These are phyloP conservation scores for Entomobrya proxima DNA, from an alignment of 2,888 invertebrate species.

Conservation along the genomic window DNA sequence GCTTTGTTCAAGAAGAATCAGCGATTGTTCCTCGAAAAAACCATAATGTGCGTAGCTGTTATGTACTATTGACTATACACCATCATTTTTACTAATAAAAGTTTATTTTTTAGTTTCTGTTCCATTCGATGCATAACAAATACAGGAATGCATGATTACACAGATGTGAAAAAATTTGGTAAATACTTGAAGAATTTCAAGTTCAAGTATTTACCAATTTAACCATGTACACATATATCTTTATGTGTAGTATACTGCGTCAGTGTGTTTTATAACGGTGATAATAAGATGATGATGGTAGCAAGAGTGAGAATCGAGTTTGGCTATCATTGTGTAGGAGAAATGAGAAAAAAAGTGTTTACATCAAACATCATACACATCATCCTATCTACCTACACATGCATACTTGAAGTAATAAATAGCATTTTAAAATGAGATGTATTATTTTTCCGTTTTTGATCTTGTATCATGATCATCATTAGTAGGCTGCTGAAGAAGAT, in stretches of 20 bases:
- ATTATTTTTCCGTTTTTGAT: constrained; percentile 5
- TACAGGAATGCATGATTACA: too few relatives aligned
- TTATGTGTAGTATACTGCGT: background rate
- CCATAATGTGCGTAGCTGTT: too few relatives aligned
- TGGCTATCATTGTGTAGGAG: background rate
- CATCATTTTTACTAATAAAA: too few relatives aligned
- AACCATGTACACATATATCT: background rate
- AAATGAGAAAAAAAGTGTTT: background rate
- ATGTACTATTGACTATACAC: too few relatives aligned
- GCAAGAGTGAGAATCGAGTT: too few relatives aligned
- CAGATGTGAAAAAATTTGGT: too few relatives aligned
- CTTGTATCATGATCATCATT: constrained; percentile 38
- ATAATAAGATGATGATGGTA: constrained; percentile 7
- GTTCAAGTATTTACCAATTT: too few relatives aligned
- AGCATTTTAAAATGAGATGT: background rate
- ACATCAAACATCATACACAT: background rate
- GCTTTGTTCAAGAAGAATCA: too few relatives aligned
- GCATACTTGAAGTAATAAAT: background rate
- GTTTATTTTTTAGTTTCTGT: too few relatives aligned
- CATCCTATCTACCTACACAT: background rate
- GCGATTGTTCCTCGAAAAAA: too few relatives aligned
- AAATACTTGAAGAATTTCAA: too few relatives aligned
- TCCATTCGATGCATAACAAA: too few relatives aligned
- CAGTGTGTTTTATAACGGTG: background rate
- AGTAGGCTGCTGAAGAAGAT: background rate